These are phyloP conservation scores for Rutilus rutilus DNA, from an alignment of 2,113 vertebrate genomes.

Conservation along the genomic window DNA sequence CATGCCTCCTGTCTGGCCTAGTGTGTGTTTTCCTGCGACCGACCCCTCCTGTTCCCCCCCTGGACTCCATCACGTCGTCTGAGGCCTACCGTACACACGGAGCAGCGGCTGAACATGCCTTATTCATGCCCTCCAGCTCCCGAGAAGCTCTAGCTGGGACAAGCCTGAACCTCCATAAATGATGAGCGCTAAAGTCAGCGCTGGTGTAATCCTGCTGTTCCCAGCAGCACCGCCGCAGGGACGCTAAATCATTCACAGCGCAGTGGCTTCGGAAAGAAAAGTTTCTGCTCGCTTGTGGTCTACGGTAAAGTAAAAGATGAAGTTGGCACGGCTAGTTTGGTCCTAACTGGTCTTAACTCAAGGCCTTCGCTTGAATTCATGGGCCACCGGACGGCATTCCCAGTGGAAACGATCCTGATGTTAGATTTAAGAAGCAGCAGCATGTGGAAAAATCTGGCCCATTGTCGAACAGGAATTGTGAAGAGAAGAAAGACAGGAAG, in stretches of 20 bases:
- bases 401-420: background rate
- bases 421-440: background rate
- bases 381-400: background rate
- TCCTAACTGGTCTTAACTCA: background rate
- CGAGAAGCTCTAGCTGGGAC: constrained; percentile 43
- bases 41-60: background rate
- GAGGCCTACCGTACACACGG: constrained; percentile 20
- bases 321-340: background rate
- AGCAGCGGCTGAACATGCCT: constrained; percentile 44
- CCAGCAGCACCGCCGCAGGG: constrained; percentile 39
- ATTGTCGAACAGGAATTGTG: constrained; percentile 31
- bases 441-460: background rate
- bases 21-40: constrained; percentile 38
- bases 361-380: background rate
- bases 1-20: constrained; percentile 33
- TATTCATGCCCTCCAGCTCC: constrained; percentile 56
- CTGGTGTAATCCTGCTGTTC: background rate
- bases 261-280: constrained; percentile 40
- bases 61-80: constrained; percentile 1
- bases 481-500: constrained; percentile 51
- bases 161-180: constrained; percentile 54
- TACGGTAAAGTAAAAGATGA: constrained; percentile 14
- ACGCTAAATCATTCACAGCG: constrained; percentile 53
- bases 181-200: constrained; percentile 39
- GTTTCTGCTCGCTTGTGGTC: constrained; percentile 13